These are phyloP conservation scores for Coturnix japonica DNA, from an alignment of 2,113 vertebrate species.

Conservation along the genomic window DNA sequence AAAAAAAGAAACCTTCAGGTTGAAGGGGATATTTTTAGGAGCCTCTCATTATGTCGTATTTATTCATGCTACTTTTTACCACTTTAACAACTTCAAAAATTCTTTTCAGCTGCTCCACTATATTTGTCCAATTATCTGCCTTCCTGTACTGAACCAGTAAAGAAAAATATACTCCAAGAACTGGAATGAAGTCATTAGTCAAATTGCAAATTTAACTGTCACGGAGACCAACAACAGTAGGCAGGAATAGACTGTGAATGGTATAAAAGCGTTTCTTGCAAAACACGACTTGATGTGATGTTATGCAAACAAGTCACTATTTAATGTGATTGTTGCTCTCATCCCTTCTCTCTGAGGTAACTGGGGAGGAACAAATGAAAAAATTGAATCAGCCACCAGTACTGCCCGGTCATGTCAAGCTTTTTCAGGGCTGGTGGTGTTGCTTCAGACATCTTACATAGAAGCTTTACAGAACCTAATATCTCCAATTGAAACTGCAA, in stretches of 20 bases:
- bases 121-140: constrained; percentile 48
- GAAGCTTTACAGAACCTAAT: not conserved
- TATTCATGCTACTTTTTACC: constrained; percentile 18
- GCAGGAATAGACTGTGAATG: not conserved
- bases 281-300: not conserved
- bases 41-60: constrained; percentile 23
- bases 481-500: not conserved
- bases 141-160: constrained; percentile 18
- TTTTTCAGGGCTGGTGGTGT: not conserved
- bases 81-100: constrained; percentile 36
- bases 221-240: not conserved
- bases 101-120: constrained; percentile 9
- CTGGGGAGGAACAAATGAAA: not conserved
- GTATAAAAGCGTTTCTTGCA: not conserved
- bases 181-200: constrained; percentile 43
- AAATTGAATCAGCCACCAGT: not conserved
- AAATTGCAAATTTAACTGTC: constrained; percentile 23
- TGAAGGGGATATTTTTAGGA: constrained; percentile 39
- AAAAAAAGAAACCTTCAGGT: not conserved
- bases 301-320: constrained; percentile 20
- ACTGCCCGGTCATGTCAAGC: not conserved
- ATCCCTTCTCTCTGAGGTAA: not conserved
- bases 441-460: not conserved
- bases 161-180: not conserved
- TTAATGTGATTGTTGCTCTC: not conserved